phyloP scores from a whole-genome alignment of 1,140 invertebrate genomes.

The Formica selysi region DNA sequence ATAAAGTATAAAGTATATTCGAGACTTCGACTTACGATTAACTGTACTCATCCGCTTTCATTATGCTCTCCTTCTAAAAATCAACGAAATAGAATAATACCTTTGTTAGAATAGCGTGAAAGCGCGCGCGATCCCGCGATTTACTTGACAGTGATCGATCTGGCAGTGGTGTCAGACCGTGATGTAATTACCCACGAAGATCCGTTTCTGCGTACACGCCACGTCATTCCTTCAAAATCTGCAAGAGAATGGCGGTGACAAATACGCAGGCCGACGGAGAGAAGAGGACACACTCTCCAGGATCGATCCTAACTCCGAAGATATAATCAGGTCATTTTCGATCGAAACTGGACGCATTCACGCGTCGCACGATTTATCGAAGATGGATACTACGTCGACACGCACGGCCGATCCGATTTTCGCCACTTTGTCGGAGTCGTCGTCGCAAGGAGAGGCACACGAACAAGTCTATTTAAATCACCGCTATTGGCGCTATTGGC shows the following conservation, averaged over 20 bases:
- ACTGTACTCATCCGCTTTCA: background rate
- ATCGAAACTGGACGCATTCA: slow-evolving; percentile 53
- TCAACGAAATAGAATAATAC: background rate
- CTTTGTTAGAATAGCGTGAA: slow-evolving; percentile 6
- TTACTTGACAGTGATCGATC: slow-evolving; percentile 50
- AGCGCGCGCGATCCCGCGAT: slow-evolving; percentile 25
- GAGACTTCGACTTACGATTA: slow-evolving; percentile 50
- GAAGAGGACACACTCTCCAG: slow-evolving; percentile 2
- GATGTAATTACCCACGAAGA: slow-evolving; percentile 21
- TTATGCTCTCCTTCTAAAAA: background rate
- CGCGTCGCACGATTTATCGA: slow-evolving; percentile 43
- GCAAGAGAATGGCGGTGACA: slow-evolving; percentile 7
- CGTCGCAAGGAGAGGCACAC: background rate
- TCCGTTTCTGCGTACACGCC: slow-evolving; percentile 9
- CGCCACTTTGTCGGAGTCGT: background rate
- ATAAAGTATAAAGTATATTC: slow-evolving; percentile 7
- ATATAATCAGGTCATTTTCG: slow-evolving; percentile 67
- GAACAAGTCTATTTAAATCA: slow-evolving; percentile 30
- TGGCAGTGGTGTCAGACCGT: slow-evolving; percentile 57
- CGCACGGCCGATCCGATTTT: slow-evolving; percentile 17
- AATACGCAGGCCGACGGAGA: background rate
- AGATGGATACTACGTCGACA: slow-evolving; percentile 16
- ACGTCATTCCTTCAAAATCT: background rate
- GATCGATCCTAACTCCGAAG: slow-evolving; percentile 51
- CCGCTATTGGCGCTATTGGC: background rate